Evolutionary conservation across 2,797 vertebrate species (phyloP).

Genomic region (Gambelia wislizenii): DNA sequence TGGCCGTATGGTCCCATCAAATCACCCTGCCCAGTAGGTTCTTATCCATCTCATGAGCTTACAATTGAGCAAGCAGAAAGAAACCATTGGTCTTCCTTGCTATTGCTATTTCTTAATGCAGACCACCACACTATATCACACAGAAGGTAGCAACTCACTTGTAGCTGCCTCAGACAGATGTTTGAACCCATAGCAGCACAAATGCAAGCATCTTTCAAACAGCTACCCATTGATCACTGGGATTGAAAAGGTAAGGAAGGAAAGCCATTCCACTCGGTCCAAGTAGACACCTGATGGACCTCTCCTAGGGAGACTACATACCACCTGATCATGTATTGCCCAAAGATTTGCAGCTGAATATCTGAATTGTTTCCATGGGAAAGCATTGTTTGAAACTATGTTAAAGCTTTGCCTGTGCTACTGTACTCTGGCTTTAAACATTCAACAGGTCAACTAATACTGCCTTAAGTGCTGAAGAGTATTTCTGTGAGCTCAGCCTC

Average conservation of each 20-base stretch:
- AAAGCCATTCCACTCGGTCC: not conserved
- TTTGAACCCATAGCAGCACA: not conserved
- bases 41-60: not conserved
- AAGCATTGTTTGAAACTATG: not conserved
- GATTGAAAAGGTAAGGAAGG: not conserved
- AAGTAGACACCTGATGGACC: not conserved
- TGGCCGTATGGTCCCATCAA: not conserved
- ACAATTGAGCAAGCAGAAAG: not conserved
- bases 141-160: not conserved
- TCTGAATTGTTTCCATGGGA: not conserved
- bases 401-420: not conserved
- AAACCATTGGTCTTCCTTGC: not conserved
- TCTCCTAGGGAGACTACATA: not conserved
- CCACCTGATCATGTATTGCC: not conserved
- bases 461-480: not conserved
- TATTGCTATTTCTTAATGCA: not conserved
- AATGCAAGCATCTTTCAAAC: too few species aligned
- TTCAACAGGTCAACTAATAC: not conserved
- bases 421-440: not conserved
- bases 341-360: not conserved
- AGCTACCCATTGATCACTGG: not conserved
- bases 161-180: not conserved
- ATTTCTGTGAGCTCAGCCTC: not conserved
- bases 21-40: not conserved
- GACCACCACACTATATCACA: not conserved